Conservation (phyloP, 2,113 vertebrate species). For the Xiphophorus couchianus region DNA sequence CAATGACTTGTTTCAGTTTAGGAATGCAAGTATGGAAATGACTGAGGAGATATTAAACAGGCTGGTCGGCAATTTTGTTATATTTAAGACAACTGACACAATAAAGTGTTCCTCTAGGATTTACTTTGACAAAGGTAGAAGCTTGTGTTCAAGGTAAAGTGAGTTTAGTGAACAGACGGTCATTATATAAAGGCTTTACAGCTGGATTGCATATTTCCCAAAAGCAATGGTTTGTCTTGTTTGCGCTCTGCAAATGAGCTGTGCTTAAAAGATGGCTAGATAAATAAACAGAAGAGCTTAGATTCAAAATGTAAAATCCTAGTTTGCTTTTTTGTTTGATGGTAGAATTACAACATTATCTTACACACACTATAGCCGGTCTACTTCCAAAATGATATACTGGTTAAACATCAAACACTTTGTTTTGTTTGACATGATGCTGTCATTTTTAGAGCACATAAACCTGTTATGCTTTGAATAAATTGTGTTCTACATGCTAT, state of each 20-base stretch:
- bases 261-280: slow-evolving; percentile 33
- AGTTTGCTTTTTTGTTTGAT: background rate
- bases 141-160: slow-evolving; percentile 72
- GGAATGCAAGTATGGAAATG: slow-evolving; percentile 31
- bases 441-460: background rate
- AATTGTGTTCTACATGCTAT: background rate
- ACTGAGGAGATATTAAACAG: slow-evolving; percentile 28
- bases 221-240: slow-evolving; percentile 14
- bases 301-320: background rate
- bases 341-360: background rate
- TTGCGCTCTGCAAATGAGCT: slow-evolving; percentile 19
- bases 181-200: slow-evolving; percentile 56
- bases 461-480: background rate
- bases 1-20: slow-evolving; percentile 21
- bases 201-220: slow-evolving; percentile 57
- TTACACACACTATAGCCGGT: background rate
- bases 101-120: slow-evolving; percentile 70
- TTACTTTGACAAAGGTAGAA: slow-evolving; percentile 66
- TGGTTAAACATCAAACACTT: background rate
- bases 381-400: background rate
- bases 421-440: background rate
- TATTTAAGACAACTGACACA: slow-evolving; percentile 61
- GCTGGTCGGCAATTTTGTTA: slow-evolving; percentile 25
- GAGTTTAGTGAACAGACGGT: slow-evolving; percentile 68
- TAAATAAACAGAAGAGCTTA: slow-evolving; percentile 13